phyloP scores from a whole-genome alignment of 2,888 invertebrate species.

The Lepidocyrtinus sp. region DNA sequence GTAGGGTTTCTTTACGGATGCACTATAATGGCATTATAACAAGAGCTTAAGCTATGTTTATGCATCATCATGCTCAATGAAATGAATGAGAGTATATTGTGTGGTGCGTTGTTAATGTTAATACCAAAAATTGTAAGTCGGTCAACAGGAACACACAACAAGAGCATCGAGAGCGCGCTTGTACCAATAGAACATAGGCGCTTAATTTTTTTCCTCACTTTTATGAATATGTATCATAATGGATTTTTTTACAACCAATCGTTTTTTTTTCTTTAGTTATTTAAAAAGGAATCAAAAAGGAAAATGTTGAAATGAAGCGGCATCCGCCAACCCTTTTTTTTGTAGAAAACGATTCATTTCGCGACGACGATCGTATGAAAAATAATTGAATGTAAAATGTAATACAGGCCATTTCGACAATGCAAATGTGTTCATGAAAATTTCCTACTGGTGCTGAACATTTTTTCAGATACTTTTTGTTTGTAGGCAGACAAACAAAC shows the following conservation, averaged over 20 bases:
- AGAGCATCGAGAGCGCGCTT: conserved; percentile 28
- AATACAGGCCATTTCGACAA: conserved; percentile 3
- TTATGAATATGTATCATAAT: conserved; percentile 18
- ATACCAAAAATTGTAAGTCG: conserved; percentile 63
- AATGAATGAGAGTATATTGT: conserved; percentile 41
- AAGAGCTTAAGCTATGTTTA: background rate
- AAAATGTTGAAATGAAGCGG: conserved; percentile 17
- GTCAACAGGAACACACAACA: conserved; percentile 65
- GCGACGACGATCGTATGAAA: conserved; percentile 4
- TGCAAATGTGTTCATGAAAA: background rate
- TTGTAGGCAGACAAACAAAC: background rate
- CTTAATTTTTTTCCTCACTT: background rate
- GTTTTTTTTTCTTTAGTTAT: background rate
- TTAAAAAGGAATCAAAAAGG: conserved; percentile 9
- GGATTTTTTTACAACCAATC: conserved; percentile 1
- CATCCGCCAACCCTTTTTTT: background rate
- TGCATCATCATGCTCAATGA: background rate
- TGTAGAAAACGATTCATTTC: background rate
- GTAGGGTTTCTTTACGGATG: conserved; percentile 10
- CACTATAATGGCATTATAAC: background rate
- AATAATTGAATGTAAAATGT: conserved; percentile 16
- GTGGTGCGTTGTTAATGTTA: conserved; percentile 28
- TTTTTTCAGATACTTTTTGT: conserved; percentile 8
- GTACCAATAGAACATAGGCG: conserved; percentile 12
- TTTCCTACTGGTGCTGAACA: too few species aligned